Conservation (phyloP, 2,113 vertebrate genomes). For the Protobothrops mucrosquamatus region DNA sequence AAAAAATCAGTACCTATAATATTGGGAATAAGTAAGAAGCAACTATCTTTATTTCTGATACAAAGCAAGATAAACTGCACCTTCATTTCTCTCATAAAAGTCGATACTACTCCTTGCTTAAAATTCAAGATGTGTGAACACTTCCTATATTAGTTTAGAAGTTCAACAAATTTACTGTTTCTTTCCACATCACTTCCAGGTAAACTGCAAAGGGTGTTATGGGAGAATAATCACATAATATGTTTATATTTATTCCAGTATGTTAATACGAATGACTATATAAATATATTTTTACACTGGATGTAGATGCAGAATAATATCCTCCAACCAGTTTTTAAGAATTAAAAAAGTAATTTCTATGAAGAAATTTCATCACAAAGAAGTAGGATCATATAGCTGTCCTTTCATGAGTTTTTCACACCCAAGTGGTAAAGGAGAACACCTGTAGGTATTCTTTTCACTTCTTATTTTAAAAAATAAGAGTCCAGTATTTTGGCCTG, state of each 20-base stretch:
- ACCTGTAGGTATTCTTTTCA: neutral
- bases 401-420: neutral
- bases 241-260: conserved; percentile 19
- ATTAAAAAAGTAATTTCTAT: neutral
- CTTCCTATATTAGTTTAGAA: neutral
- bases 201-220: neutral
- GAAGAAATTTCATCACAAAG: neutral
- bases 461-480: neutral
- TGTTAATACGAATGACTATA: conserved; percentile 48
- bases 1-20: conserved; percentile 31
- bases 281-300: conserved; percentile 40
- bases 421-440: neutral
- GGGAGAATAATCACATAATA: conserved; percentile 34
- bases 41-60: conserved; percentile 5
- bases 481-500: neutral
- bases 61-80: conserved; percentile 3
- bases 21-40: conserved; percentile 23
- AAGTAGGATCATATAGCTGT: neutral
- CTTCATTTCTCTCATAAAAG: neutral
- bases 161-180: too few relatives aligned
- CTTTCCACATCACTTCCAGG: neutral
- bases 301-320: neutral
- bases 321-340: conserved; percentile 38
- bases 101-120: neutral
- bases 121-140: neutral